phyloP scores from a whole-genome alignment of 2,888 invertebrate genomes.

The Nezara viridula region DNA sequence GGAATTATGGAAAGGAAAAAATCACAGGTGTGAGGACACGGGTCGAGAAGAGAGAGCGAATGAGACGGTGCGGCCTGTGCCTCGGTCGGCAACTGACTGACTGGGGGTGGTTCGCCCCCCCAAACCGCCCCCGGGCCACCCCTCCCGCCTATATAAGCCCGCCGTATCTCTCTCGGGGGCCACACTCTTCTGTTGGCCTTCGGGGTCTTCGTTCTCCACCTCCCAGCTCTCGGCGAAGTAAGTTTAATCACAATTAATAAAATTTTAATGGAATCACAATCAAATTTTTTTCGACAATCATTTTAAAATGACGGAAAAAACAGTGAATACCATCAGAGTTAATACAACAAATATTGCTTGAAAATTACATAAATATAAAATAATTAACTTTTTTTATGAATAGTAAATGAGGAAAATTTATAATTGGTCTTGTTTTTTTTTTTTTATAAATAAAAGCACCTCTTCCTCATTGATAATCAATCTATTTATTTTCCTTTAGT shows the following conservation, averaged over 20 bases:
- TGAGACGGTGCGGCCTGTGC: slow-evolving; percentile 1
- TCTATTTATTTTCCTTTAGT: no score
- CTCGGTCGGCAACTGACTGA: slow-evolving; percentile 35
- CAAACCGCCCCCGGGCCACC: slow-evolving; percentile 17
- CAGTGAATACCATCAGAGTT: no score
- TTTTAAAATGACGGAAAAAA: no score
- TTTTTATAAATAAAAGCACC: no score
- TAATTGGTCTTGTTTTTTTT: no score
- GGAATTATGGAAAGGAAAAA: not conserved
- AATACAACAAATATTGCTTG: no score
- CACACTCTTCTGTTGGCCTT: not conserved
- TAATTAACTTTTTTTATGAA: no score
- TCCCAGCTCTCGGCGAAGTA: not conserved
- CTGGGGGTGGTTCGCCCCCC: slow-evolving; percentile 40
- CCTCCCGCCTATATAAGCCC: slow-evolving; percentile 39
- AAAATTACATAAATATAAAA: no score
- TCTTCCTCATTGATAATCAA: no score
- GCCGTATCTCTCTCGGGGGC: not conserved
- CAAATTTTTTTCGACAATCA: not conserved
- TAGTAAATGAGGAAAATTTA: no score
- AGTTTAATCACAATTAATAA: not conserved
- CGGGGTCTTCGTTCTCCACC: not conserved
- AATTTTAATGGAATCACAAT: not conserved
- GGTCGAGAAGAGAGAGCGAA: not conserved
- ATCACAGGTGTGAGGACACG: slow-evolving; percentile 25